These are phyloP conservation scores for Sebastes fasciatus DNA, from an alignment of 2,113 vertebrate genomes.

Conservation along the genomic window DNA sequence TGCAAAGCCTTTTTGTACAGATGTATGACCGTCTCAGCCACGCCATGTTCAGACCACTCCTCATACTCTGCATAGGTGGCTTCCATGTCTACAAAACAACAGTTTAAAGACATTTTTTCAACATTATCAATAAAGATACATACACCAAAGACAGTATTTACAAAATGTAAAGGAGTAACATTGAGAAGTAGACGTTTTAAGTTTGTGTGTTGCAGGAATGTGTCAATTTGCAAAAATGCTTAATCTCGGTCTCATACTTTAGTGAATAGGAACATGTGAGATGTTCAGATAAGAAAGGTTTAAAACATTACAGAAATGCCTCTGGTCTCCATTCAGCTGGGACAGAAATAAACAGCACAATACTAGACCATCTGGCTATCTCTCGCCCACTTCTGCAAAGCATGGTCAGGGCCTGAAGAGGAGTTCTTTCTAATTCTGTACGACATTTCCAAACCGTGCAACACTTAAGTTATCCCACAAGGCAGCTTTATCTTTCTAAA, in stretches of 20 bases:
- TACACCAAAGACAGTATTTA: not conserved
- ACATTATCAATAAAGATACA: not conserved
- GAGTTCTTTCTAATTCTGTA: conserved; percentile 27
- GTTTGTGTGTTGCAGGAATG: not conserved
- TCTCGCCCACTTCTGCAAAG: not conserved
- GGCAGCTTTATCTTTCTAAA: not conserved
- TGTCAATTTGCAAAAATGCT: not conserved
- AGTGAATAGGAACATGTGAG: not conserved
- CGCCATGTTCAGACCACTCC: conserved; percentile 92
- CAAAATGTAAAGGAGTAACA: not conserved
- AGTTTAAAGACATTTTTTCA: not conserved
- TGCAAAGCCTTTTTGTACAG: conserved; percentile 90
- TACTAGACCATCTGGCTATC: conserved; percentile 57
- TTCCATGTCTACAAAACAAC: conserved; percentile 90
- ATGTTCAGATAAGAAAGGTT: not conserved
- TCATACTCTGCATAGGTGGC: conserved; percentile 92
- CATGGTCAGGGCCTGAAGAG: not conserved
- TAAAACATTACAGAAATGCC: conserved; percentile 11
- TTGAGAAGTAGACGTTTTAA: not conserved
- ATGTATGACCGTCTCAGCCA: conserved; percentile 83
- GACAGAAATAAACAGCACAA: conserved; percentile 18
- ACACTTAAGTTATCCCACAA: not conserved
- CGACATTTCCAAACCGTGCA: not conserved
- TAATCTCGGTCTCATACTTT: not conserved
- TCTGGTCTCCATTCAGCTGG: conserved; percentile 17